Base-by-base conservation (phyloP, 2,797 vertebrate species). In the Hydrocynus forskahlii region DNA sequence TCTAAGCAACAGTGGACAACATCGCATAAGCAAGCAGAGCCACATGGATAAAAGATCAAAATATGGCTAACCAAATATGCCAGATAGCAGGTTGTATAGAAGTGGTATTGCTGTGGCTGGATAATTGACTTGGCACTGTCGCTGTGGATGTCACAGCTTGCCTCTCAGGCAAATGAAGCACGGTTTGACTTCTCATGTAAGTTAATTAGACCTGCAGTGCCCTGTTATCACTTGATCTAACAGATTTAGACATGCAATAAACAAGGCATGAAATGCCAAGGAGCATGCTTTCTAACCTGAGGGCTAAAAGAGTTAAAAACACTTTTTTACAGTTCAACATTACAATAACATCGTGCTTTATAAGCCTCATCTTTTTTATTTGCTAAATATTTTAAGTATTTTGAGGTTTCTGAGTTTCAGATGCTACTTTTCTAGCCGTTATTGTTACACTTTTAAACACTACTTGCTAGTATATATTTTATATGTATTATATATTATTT, bases 71-170 rank as follows among this genome's bases (percentile, higher is more conserved):
- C 45, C 55, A 81, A 69, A 70, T 43, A 68, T 60, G 66, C 57
- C 57, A 63, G 45, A 63, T 81, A 81, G 45, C 75, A 60, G 63
- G 25, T 68, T 78, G 45, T 75, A 62, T 52, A 40, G 60, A 57
- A 67, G 57, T 54, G 73, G 45, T n/a, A 71, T 71, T 43, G 14
- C 79, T 80, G 74, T 45, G 63, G 70, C 43, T 60, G n/a, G 91
- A 90, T 92, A 90, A 89, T 92, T 89, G 89, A 91, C 91, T 93
- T 88, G 88, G 91, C 90, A 89, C 90, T 89, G 90, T 90, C 90
- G 88, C 81, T 84, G 87, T 88, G 90, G 91, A 90, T 92, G 88
- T 91, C 86, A 88, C 88, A 92, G 90, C 87, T 81, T 86, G 90
- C 90, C 89, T 90, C 76, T 60, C 88, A 90, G 89, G 91, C 88